Base-by-base conservation (phyloP, 2,888 invertebrate genomes). In the Fabriciana adippe region DNA sequence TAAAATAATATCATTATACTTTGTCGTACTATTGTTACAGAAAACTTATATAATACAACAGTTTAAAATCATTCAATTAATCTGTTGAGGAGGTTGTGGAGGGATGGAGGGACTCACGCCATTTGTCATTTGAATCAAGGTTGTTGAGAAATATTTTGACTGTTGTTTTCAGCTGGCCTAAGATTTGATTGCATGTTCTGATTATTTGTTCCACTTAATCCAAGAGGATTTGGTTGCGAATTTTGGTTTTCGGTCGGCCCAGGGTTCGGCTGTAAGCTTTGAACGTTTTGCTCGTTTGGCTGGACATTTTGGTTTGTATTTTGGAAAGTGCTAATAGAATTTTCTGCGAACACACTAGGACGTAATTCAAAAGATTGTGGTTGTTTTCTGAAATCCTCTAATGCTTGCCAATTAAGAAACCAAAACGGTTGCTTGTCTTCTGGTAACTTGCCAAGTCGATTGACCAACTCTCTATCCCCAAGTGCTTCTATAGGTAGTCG, bases 371-470 rank as follows among this genome's bases (percentile, higher is more conserved):
- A 89, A 0, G 82, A 81, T 18, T 84, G 81, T 0, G 84, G 83
- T n/a, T 76, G 76, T 1, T 78, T 80, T 64, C 94, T 89, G 48
- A 94, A 88, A 0, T 87, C 90, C 77, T 96, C 95, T 15, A 96
- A 92, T 0, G 94, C 93, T 68, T 93, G 87, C 80, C 94, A 94
- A 82, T 96, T 96, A 48, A 96, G 73, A 57, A 93, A 90, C 96
- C 95, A 96, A 84, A 95, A 96, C 0, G 96, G 96, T 72, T 94
- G 94, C 55, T 94, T 88, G 60, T 95, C 94, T 69, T 86, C 81
- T 0, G 95, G 96, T 81, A 95, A 92, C 11, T 89, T 86, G 71
- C 91, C 93, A 6, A 96, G 81, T 54, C 94, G 84, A 53, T 94
- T 90, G 0, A 95, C 91, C 8, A 95, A 83, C 0, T 92, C 88